Conservation (phyloP, 2,797 vertebrate genomes). For the Lithobates sylvaticus region DNA sequence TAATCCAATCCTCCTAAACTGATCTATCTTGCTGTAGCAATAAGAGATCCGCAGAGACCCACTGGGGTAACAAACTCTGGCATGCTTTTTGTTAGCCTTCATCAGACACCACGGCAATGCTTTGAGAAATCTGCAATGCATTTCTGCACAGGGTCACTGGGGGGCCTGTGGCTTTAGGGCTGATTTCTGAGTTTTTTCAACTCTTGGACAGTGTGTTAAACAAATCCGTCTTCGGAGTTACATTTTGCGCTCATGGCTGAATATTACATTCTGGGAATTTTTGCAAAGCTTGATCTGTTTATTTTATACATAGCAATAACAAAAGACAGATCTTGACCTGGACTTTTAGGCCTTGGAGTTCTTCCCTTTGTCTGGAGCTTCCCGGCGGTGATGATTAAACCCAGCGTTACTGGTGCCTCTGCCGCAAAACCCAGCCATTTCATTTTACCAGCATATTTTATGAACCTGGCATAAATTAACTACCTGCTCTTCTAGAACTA, state of each 20-base stretch:
- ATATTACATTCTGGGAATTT: conserved; percentile 10
- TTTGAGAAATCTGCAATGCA: too few species aligned
- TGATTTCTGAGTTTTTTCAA: neutral
- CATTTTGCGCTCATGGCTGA: neutral
- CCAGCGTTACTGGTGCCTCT: neutral
- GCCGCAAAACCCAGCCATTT: neutral
- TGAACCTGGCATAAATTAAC: neutral
- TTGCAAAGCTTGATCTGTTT: neutral
- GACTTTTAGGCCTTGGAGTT: neutral
- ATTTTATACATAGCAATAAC: neutral
- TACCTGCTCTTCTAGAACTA: neutral
- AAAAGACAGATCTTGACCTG: conserved; percentile 15
- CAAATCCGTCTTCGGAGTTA: neutral
- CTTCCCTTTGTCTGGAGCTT: neutral
- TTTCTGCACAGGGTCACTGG: neutral
- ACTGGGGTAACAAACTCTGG: too few species aligned
- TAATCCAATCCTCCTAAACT: too few species aligned
- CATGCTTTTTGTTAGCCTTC: neutral
- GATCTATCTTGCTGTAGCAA: too few species aligned
- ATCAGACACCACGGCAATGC: neutral
- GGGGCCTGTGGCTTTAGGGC: neutral
- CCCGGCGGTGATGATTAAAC: conserved; percentile 11
- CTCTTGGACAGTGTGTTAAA: neutral
- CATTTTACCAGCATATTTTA: neutral
- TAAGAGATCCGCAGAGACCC: too few species aligned